phyloP scores from a whole-genome alignment of 2,797 vertebrate genomes.

The Trichosurus vulpecula region DNA sequence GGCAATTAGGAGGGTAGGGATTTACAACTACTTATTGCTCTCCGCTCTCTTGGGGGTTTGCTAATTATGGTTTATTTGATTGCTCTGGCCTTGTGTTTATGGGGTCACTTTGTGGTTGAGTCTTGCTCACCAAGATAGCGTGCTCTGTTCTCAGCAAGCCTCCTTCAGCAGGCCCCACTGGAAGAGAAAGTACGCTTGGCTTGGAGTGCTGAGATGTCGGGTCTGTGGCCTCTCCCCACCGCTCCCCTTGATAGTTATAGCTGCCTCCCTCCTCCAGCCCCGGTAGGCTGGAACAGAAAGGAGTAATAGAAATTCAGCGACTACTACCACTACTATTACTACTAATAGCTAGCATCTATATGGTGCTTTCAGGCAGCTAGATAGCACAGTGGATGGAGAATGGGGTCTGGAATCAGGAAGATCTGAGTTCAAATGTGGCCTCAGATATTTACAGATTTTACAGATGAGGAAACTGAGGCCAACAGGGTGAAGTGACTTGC shows the following conservation, averaged over 20 bases:
- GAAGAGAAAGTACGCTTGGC: not conserved
- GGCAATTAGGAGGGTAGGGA: not conserved
- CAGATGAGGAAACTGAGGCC: not conserved
- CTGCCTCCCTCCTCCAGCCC: fast-evolving
- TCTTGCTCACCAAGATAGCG: not conserved
- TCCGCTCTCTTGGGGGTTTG: not conserved
- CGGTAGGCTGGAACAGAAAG: not conserved
- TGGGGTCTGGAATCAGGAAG: not conserved
- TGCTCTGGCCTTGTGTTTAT: not conserved
- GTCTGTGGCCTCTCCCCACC: not conserved
- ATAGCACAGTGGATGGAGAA: not conserved
- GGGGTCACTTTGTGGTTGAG: not conserved
- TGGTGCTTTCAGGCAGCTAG: not conserved
- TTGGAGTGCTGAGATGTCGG: not conserved
- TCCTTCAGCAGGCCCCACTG: not conserved
- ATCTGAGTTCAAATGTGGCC: not conserved
- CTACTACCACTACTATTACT: not conserved
- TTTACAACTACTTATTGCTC: fast-evolving
- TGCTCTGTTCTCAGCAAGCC: not conserved
- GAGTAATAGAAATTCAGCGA: not conserved
- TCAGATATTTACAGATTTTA: not conserved
- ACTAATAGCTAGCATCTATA: not conserved
- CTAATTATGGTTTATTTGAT: not conserved
- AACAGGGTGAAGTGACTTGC: not conserved
- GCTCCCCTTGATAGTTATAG: not conserved